phyloP scores from a whole-genome alignment of 2,888 invertebrate genomes.

The Drosophila pseudotalamancana region DNA sequence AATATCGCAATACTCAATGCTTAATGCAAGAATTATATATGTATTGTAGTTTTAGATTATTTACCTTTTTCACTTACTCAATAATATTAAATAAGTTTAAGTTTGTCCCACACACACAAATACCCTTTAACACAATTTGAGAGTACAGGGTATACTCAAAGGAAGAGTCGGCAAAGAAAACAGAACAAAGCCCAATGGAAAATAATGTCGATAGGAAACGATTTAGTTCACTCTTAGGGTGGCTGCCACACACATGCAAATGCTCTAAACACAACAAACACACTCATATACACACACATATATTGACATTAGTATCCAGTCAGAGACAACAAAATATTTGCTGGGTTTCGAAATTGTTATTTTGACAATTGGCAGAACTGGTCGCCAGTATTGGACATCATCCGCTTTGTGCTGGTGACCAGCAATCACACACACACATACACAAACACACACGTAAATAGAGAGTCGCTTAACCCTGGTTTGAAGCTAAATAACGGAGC shows the following conservation, averaged over 20 bases:
- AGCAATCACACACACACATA: constrained; percentile 11
- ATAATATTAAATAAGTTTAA: too few species aligned
- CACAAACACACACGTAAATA: background rate
- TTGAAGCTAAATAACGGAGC: constrained; percentile 4
- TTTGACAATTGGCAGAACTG: constrained; percentile 51
- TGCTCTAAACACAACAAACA: constrained; percentile 1
- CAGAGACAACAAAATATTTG: constrained; percentile 61
- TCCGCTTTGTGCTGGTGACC: constrained; percentile 26
- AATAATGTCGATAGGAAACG: constrained; percentile 57
- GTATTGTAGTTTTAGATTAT: too few species aligned
- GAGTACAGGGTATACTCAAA: background rate
- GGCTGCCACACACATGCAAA: constrained; percentile 4
- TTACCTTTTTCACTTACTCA: too few species aligned
- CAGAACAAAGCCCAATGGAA: constrained; percentile 17
- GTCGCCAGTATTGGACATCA: constrained; percentile 30
- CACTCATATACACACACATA: background rate
- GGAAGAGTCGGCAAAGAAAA: background rate
- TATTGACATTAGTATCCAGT: background rate
- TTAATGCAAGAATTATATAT: too few species aligned
- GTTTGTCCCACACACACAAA: background rate
- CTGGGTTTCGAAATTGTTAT: constrained; percentile 63
- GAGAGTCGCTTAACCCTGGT: constrained; percentile 35
- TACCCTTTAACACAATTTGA: background rate
- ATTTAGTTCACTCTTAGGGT: constrained; percentile 47
- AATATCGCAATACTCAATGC: too few species aligned